Evolutionary conservation across 2,113 vertebrate genomes (phyloP).

Genomic region (Peucedramus taeniatus): DNA sequence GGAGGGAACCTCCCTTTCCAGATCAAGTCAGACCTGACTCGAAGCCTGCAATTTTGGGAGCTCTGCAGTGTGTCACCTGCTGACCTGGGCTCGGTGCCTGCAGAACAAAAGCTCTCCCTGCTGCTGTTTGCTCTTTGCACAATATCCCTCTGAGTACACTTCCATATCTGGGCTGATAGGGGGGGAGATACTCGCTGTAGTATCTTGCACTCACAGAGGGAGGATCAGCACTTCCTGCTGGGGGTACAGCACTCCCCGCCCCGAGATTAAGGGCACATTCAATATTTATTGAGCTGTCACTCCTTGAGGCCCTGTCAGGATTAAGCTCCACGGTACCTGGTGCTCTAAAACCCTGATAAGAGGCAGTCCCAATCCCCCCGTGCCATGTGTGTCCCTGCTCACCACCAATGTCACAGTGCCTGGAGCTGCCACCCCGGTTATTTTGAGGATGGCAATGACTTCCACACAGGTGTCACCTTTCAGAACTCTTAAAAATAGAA

Average conservation of each 20-base stretch:
- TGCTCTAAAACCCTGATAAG: neutral
- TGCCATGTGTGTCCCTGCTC: neutral
- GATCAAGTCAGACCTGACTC: neutral
- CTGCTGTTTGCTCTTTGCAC: neutral
- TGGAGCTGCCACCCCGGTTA: neutral
- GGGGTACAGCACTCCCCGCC: neutral
- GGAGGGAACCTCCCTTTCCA: neutral
- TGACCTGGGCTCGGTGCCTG: neutral
- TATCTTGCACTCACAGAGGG: neutral
- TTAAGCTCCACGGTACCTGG: neutral
- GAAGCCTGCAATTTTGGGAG: neutral
- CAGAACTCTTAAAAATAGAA: constrained; percentile 20
- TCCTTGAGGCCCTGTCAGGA: neutral
- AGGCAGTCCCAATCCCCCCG: neutral
- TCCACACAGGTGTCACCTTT: neutral
- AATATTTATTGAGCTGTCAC: constrained; percentile 39
- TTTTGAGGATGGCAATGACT: neutral
- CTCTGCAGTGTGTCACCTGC: neutral
- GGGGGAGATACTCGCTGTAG: neutral
- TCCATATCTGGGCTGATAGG: neutral
- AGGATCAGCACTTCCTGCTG: neutral
- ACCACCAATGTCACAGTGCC: neutral
- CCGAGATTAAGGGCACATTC: constrained; percentile 5
- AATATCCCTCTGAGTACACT: neutral
- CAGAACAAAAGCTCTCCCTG: neutral